Evolutionary conservation across 2,113 vertebrate genomes (phyloP).

Genomic region (Diphyllodes magnificus): DNA sequence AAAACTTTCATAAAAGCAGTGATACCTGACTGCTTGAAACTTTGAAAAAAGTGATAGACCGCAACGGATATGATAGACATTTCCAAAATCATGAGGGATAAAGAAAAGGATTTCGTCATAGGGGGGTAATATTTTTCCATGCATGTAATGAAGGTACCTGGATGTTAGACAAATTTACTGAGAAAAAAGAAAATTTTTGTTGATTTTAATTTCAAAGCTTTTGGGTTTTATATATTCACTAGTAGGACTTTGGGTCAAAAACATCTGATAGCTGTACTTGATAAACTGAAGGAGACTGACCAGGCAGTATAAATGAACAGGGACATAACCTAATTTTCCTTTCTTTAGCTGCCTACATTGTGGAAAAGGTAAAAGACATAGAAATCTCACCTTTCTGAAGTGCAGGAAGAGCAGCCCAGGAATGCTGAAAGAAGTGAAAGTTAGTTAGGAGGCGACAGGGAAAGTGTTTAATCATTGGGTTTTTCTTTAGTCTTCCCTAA

Average conservation of each 20-base stretch:
- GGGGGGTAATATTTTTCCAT: background rate
- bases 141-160: background rate
- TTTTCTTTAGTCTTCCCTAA: background rate
- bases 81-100: background rate
- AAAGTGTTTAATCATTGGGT: background rate
- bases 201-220: background rate
- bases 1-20: background rate
- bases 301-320: background rate
- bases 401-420: background rate
- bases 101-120: background rate
- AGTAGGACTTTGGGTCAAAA: background rate
- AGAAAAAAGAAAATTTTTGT: background rate
- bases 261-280: background rate
- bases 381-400: background rate
- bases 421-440: background rate
- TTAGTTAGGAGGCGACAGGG: accelerated
- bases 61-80: background rate
- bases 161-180: background rate
- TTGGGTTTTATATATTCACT: background rate
- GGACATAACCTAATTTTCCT: background rate
- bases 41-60: background rate
- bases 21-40: background rate
- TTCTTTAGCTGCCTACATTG: background rate
- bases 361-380: background rate
- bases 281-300: background rate